These are phyloP conservation scores for Carterocephalus palaemon DNA, from an alignment of 2,888 invertebrate genomes.

Conservation along the genomic window DNA sequence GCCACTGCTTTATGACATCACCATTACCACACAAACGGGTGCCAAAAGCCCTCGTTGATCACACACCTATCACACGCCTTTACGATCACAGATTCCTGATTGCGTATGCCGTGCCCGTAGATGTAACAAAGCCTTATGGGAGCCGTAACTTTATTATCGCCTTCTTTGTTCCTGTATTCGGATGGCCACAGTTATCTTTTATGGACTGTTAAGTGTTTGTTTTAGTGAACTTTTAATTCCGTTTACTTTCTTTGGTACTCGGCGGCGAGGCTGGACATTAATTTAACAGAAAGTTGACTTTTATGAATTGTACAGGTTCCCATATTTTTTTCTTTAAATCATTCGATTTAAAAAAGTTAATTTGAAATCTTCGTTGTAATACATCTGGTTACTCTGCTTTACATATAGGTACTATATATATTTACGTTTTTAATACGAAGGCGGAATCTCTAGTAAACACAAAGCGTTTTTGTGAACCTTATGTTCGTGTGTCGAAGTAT, in stretches of 20 bases:
- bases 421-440: too few species aligned
- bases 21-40: conserved; percentile 55
- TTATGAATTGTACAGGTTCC: too few species aligned
- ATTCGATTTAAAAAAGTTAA: too few species aligned
- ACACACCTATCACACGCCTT: conserved; percentile 67
- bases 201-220: conserved; percentile 40
- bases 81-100: conserved; percentile 50
- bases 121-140: conserved; percentile 27
- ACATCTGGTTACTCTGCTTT: too few species aligned
- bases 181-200: conserved; percentile 39
- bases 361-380: too few species aligned
- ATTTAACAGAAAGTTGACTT: conserved; percentile 15
- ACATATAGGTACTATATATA: too few species aligned
- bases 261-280: conserved; percentile 16
- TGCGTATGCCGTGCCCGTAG: too few species aligned
- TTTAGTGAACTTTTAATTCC: conserved; percentile 32
- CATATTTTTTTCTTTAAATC: too few species aligned
- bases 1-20: conserved; percentile 35
- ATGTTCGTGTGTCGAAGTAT: too few species aligned
- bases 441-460: too few species aligned
- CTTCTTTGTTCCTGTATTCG: conserved; percentile 53
- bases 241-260: conserved; percentile 30
- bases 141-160: conserved; percentile 59
- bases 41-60: conserved; percentile 72
- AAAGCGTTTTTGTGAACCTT: too few species aligned